These are phyloP conservation scores for Ceriagrion tenellum DNA, from an alignment of 2,888 invertebrate species.

Conservation along the genomic window DNA sequence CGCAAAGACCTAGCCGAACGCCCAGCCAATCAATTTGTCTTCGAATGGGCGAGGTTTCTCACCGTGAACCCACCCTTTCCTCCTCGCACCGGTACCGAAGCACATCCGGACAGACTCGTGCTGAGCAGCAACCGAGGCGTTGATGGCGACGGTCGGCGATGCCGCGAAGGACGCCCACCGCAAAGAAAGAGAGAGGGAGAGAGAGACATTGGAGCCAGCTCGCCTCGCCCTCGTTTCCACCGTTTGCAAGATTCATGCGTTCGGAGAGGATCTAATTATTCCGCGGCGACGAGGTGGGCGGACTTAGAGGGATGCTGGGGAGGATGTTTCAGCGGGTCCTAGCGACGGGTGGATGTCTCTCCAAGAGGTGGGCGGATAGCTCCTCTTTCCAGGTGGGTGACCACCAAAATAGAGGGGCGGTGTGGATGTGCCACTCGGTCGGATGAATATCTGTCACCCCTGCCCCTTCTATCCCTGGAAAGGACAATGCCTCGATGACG, in stretches of 20 bases:
- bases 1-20: too few species aligned
- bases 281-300: neutral
- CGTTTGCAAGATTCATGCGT: slow-evolving; percentile 4
- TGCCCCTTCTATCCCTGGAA: neutral
- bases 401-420: neutral
- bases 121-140: neutral
- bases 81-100: neutral
- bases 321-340: neutral
- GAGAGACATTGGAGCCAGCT: neutral
- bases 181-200: neutral
- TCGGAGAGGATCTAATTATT: neutral
- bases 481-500: neutral
- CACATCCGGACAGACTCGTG: neutral
- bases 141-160: neutral
- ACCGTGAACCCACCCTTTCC: too few species aligned
- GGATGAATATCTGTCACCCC: neutral
- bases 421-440: neutral
- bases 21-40: too few species aligned
- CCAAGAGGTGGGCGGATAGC: neutral
- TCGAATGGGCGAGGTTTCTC: too few species aligned
- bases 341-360: neutral
- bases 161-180: neutral
- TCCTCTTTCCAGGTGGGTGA: neutral
- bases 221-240: neutral
- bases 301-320: neutral